Percentiles rank a stretch among this genome's conserved stretches.
phyloP scores from a whole-genome alignment of 2,797 vertebrate species.

The Clarias platycephalus region DNA sequence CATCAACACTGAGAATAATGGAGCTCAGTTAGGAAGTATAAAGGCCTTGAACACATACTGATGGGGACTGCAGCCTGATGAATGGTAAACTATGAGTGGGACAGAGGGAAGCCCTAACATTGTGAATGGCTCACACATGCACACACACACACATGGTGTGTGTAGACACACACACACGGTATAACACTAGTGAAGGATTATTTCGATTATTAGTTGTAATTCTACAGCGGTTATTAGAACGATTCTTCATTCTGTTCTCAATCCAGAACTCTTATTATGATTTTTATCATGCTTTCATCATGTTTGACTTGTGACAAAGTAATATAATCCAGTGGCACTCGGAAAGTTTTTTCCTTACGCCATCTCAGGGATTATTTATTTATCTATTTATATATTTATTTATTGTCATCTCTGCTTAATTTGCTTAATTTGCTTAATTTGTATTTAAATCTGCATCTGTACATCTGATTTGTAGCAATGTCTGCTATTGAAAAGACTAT shows the following conservation, averaged over 20 bases:
- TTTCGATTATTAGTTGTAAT: neutral
- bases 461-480: neutral
- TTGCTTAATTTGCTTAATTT: constrained; percentile 6
- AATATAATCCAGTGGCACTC: too few relatives aligned
- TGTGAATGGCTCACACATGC: neutral
- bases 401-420: neutral
- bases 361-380: too few relatives aligned
- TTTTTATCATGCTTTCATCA: neutral
- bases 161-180: neutral
- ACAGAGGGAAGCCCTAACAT: constrained; percentile 22
- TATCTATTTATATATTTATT: neutral
- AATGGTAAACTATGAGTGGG: constrained; percentile 50
- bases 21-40: constrained; percentile 75
- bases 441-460: neutral
- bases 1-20: constrained; percentile 76
- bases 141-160: neutral
- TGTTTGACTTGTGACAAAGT: neutral
- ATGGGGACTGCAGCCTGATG: constrained; percentile 66
- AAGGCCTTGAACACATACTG: constrained; percentile 68
- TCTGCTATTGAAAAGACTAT: neutral
- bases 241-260: neutral
- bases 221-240: neutral
- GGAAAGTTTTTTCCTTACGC: too few relatives aligned
- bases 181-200: neutral
- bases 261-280: neutral